Conservation (phyloP, 2,113 vertebrate species). For the Indicator maculatus region DNA sequence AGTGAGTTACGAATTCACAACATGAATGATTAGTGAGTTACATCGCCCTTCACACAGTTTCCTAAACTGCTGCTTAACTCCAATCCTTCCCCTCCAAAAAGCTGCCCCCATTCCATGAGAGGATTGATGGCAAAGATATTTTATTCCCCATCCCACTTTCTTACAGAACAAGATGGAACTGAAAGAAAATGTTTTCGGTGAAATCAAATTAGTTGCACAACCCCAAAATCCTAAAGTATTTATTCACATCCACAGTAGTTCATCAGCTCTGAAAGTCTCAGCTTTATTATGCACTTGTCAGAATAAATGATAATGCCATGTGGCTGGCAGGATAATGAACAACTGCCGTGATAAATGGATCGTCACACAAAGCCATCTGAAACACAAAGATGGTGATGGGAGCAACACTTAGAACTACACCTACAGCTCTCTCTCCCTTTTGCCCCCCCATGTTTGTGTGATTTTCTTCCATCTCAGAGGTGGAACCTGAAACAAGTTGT, state of each 20-base stretch:
- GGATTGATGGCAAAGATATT: background rate
- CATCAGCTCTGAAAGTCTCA: conserved; percentile 30
- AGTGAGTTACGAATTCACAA: no score
- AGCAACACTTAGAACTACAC: conserved; percentile 27
- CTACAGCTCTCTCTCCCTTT: background rate
- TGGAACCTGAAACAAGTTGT: background rate
- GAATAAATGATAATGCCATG: conserved; percentile 61
- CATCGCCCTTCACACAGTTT: background rate
- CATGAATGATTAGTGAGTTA: background rate
- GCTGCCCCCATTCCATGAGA: background rate
- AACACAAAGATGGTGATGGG: conserved; percentile 24
- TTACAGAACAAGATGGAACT: background rate
- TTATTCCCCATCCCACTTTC: background rate
- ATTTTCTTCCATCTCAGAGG: conserved; percentile 5
- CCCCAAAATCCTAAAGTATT: background rate
- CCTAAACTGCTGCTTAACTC: background rate
- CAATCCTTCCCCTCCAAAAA: background rate
- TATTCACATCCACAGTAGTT: conserved; percentile 16
- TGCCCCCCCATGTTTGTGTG: background rate
- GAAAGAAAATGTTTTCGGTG: background rate
- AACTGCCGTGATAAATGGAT: conserved; percentile 56
- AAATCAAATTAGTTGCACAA: background rate
- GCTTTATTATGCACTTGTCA: conserved; percentile 57
- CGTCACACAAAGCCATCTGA: conserved; percentile 30
- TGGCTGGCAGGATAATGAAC: conserved; percentile 61